phyloP scores from a whole-genome alignment of 2,888 invertebrate species.

The Mythimna impura region DNA sequence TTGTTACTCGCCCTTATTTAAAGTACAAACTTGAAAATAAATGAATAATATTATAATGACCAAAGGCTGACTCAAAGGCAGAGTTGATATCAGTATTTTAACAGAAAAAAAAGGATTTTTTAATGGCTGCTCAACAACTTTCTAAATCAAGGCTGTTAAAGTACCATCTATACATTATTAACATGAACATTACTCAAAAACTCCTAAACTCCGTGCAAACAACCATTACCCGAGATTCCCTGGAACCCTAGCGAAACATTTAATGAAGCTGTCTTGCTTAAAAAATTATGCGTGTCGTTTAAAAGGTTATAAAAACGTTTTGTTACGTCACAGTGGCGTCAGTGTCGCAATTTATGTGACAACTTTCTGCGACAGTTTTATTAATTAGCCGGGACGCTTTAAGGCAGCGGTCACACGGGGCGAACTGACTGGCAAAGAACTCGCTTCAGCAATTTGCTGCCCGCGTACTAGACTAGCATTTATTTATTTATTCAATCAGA shows the following conservation, averaged over 20 bases:
- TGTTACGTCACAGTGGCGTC: slow-evolving; percentile 60
- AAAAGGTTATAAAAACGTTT: slow-evolving; percentile 66
- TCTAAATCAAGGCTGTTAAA: slow-evolving; percentile 34
- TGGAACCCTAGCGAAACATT: slow-evolving; percentile 51
- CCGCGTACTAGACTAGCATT: no score
- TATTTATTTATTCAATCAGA: no score
- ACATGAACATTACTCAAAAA: slow-evolving; percentile 30
- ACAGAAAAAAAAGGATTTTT: neutral
- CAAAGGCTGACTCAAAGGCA: no score
- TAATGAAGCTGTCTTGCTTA: slow-evolving; percentile 54
- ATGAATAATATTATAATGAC: no score
- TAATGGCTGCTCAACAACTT: slow-evolving; percentile 29
- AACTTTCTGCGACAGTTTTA: slow-evolving; percentile 72
- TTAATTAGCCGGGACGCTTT: slow-evolving; percentile 68
- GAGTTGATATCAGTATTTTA: neutral
- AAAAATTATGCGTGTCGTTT: slow-evolving; percentile 65
- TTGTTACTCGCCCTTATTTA: no score
- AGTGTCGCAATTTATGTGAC: slow-evolving; percentile 67
- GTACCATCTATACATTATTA: slow-evolving; percentile 9
- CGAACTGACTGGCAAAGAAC: neutral
- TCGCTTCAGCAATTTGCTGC: neutral
- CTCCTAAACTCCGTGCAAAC: slow-evolving; percentile 35
- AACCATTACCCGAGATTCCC: slow-evolving; percentile 36
- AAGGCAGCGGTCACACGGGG: slow-evolving; percentile 8
- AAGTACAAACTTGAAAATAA: no score